These are phyloP conservation scores for Cantharis rustica DNA, from an alignment of 2,888 invertebrate genomes.

Conservation along the genomic window DNA sequence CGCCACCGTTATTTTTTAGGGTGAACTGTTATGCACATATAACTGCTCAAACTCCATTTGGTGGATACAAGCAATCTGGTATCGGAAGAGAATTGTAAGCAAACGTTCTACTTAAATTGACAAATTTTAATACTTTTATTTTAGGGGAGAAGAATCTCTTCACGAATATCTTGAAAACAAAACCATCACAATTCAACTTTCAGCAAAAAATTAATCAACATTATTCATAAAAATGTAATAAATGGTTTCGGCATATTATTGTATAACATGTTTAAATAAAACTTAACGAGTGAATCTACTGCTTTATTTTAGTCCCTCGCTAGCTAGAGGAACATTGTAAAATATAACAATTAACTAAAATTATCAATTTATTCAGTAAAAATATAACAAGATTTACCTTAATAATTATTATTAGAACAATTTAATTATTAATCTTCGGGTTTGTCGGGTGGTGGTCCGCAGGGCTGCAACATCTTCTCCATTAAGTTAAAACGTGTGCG, in stretches of 20 bases:
- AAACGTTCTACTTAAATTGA: not conserved
- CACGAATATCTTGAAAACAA: slow-evolving; percentile 80
- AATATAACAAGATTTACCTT: not conserved
- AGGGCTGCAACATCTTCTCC: slow-evolving; percentile 98
- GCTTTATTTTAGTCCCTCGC: not conserved
- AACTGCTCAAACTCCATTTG: slow-evolving; percentile 81
- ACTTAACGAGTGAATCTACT: not conserved
- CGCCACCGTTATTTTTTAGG: slow-evolving; percentile 56
- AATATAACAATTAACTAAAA: not conserved
- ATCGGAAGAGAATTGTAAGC: slow-evolving; percentile 78
- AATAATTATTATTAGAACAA: not conserved
- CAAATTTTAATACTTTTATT: slow-evolving; percentile 43
- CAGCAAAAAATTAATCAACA: slow-evolving; percentile 29
- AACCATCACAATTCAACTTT: slow-evolving; percentile 68
- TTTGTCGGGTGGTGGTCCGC: slow-evolving; percentile 98
- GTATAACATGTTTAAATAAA: not conserved
- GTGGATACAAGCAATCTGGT: slow-evolving; percentile 87
- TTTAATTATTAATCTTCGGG: slow-evolving; percentile 80
- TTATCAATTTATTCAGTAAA: not conserved
- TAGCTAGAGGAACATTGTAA: too few species aligned
- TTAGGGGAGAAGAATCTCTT: slow-evolving; percentile 77
- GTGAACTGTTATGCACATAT: slow-evolving; percentile 76
- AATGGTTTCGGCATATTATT: not conserved
- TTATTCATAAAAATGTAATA: not conserved
- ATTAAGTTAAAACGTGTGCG: slow-evolving; percentile 93